A percentile compares a stretch with the other conserved stretches of the same genome.
Conservation (phyloP, 2,888 invertebrate genomes). For the Antheraea yamamai region DNA sequence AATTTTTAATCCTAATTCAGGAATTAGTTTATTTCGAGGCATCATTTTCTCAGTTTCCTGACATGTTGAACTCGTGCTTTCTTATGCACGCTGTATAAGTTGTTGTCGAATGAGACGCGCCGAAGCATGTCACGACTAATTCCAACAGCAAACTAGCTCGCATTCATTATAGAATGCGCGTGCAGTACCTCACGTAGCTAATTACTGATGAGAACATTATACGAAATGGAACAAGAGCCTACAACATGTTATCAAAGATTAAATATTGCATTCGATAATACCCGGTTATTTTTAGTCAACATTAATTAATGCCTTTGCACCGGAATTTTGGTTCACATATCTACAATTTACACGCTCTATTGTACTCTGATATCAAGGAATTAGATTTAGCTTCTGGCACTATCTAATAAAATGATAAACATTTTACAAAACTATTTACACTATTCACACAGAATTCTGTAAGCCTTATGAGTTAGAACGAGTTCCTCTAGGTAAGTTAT, state of each 20-base stretch:
- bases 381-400: too few species aligned
- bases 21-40: neutral
- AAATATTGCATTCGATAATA: neutral
- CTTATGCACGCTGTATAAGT: neutral
- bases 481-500: too few species aligned
- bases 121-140: neutral
- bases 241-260: neutral
- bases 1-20: neutral
- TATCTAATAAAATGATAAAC: too few species aligned
- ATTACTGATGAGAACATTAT: neutral
- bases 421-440: too few species aligned
- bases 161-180: neutral
- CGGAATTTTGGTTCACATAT: neutral
- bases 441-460: too few species aligned
- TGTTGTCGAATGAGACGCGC: neutral
- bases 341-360: neutral
- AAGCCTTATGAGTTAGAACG: too few species aligned
- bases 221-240: neutral
- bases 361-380: neutral
- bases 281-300: neutral
- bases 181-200: conserved; percentile 2
- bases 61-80: neutral
- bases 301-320: neutral
- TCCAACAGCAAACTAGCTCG: neutral
- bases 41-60: neutral